Conservation (phyloP, 53 echinoderm and acorn worm species). For the Luidia sarsii region DNA sequence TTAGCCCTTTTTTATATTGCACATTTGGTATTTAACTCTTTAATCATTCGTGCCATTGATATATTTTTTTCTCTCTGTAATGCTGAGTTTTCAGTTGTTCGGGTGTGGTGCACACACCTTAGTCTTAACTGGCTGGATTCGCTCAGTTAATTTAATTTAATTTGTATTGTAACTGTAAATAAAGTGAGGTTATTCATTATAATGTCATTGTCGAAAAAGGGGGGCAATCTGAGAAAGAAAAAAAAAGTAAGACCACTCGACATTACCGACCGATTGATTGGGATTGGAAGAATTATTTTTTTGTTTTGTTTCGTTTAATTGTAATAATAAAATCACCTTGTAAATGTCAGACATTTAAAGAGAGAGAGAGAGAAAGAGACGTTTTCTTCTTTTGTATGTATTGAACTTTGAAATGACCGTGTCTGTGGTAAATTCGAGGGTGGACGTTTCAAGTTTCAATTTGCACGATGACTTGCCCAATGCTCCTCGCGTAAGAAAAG, state of each 20-base stretch:
- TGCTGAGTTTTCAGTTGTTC: neutral
- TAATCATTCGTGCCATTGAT: constrained; percentile 3
- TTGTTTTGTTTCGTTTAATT: constrained; percentile 42
- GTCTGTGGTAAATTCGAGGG: too few relatives aligned
- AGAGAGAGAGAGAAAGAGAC: too few relatives aligned
- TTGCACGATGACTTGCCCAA: too few relatives aligned
- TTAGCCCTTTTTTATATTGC: constrained; percentile 43
- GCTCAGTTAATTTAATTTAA: constrained; percentile 41
- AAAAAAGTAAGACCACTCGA: neutral
- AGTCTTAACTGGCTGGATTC: neutral
- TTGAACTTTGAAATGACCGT: too few relatives aligned
- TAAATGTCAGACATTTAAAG: constrained; percentile 29
- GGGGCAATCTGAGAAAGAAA: neutral
- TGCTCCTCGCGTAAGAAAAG: too few relatives aligned
- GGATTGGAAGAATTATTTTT: constrained; percentile 2
- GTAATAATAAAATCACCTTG: constrained; percentile 59
- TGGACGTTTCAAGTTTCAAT: too few relatives aligned
- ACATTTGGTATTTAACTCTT: constrained; percentile 45
- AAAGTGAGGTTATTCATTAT: constrained; percentile 48
- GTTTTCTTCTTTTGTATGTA: too few relatives aligned
- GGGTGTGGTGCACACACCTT: neutral
- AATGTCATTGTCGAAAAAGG: constrained; percentile 30
- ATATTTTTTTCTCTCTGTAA: constrained; percentile 8
- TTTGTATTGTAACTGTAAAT: constrained; percentile 58
- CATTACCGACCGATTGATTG: constrained; percentile 15